Evolutionary conservation across 2,797 vertebrate genomes (phyloP).

Genomic region (Hoplostethus atlanticus): DNA sequence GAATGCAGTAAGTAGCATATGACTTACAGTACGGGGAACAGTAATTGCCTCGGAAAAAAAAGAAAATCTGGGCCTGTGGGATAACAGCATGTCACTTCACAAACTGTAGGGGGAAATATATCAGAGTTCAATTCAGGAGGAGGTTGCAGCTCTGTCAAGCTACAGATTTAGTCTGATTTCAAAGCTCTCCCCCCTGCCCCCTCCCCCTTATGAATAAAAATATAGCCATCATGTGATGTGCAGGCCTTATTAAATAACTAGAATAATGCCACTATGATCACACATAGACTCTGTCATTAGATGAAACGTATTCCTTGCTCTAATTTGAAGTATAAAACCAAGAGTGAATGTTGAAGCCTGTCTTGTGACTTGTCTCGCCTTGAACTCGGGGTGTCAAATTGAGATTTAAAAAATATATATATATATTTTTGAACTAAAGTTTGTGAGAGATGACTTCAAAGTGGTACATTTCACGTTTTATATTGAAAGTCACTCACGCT

Average conservation of each 20-base stretch:
- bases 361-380: slow-evolving; percentile 27
- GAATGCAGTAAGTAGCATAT: slow-evolving; percentile 17
- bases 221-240: not conserved
- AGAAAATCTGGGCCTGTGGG: slow-evolving; percentile 10
- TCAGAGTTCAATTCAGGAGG: slow-evolving; percentile 3
- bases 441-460: slow-evolving; percentile 66
- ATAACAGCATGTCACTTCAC: slow-evolving; percentile 47
- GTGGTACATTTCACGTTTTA: slow-evolving; percentile 53
- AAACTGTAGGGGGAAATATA: slow-evolving; percentile 5
- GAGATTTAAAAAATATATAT: slow-evolving; percentile 28
- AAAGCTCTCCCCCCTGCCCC: not conserved
- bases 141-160: slow-evolving; percentile 16
- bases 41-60: slow-evolving; percentile 29
- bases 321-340: slow-evolving; percentile 29
- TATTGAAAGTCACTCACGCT: slow-evolving; percentile 46
- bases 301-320: slow-evolving; percentile 3
- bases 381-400: slow-evolving; percentile 40
- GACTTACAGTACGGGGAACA: not conserved
- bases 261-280: slow-evolving; percentile 14
- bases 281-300: not conserved
- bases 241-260: slow-evolving; percentile 1
- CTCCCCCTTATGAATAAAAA: not conserved
- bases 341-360: slow-evolving; percentile 9
- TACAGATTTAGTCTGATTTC: slow-evolving; percentile 27
- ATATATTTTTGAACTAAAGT: slow-evolving; percentile 55